These are phyloP conservation scores for Calcarius lapponicus DNA, from an alignment of 2,797 vertebrate genomes.

Conservation along the genomic window DNA sequence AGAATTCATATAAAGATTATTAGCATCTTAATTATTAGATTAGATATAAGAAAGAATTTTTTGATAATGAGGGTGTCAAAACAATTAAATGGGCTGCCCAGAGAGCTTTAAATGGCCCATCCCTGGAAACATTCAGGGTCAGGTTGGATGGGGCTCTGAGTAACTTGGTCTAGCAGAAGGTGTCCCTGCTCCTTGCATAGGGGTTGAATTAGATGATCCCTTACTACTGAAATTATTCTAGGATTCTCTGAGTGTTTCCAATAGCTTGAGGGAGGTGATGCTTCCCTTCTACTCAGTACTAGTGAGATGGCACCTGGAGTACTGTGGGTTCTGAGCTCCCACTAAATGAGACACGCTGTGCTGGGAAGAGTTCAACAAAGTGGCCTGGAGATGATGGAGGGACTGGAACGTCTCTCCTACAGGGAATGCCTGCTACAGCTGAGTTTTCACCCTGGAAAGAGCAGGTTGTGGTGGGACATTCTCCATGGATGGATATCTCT, in stretches of 20 bases:
- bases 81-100: not conserved
- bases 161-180: not conserved
- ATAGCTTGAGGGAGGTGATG: not conserved
- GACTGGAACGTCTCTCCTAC: not conserved
- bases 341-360: not conserved
- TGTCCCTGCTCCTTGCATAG: not conserved
- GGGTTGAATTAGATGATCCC: not conserved
- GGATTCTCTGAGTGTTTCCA: not conserved
- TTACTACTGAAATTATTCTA: not conserved
- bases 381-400: not conserved
- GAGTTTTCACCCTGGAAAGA: not conserved
- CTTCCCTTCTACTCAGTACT: not conserved
- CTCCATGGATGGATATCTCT: not conserved
- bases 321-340: not conserved
- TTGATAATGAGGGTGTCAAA: not conserved
- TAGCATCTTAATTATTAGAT: not conserved
- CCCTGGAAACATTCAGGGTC: not conserved
- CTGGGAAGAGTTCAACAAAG: too few relatives aligned
- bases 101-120: not conserved
- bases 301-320: not conserved
- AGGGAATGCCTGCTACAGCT: accelerated
- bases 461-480: not conserved
- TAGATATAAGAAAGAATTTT: not conserved
- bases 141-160: not conserved
- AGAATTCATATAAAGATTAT: not conserved